Conservation (phyloP, 2,888 invertebrate genomes). For the Spisula solida region DNA sequence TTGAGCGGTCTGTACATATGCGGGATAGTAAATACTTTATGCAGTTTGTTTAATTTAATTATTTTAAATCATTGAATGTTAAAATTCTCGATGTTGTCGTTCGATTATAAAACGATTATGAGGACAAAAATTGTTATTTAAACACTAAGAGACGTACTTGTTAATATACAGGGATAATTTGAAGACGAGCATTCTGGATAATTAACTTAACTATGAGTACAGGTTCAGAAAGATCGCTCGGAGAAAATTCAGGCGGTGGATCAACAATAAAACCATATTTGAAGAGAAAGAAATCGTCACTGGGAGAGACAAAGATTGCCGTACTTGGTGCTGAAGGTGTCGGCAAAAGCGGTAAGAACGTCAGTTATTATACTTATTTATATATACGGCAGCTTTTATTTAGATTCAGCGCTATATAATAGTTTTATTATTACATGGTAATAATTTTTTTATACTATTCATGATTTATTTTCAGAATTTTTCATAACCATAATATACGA, state of each 20-base stretch:
- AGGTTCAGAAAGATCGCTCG: slow-evolving; percentile 43
- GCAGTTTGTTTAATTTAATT: too few relatives aligned
- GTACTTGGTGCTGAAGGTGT: slow-evolving; percentile 83
- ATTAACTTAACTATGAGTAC: slow-evolving; percentile 49
- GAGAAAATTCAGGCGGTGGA: slow-evolving; percentile 69
- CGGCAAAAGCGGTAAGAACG: slow-evolving; percentile 83
- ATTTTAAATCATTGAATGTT: too few relatives aligned
- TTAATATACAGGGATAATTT: background rate
- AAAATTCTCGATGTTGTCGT: too few relatives aligned
- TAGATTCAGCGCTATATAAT: too few relatives aligned
- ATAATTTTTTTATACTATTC: too few relatives aligned
- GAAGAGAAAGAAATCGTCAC: slow-evolving; percentile 83
- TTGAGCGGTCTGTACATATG: too few relatives aligned
- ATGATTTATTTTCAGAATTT: too few relatives aligned
- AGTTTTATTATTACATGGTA: too few relatives aligned
- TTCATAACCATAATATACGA: too few relatives aligned
- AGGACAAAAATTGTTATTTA: background rate
- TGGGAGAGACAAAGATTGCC: slow-evolving; percentile 84
- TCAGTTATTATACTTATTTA: too few relatives aligned
- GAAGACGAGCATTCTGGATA: background rate
- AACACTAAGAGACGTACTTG: background rate
- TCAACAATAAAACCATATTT: slow-evolving; percentile 80
- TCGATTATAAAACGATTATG: background rate
- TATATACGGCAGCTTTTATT: too few relatives aligned
- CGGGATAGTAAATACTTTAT: too few relatives aligned